Percentiles rank a stretch among this genome's conserved stretches.
These are phyloP conservation scores for Pimephales promelas DNA, from an alignment of 2,113 vertebrate species.

Conservation along the genomic window DNA sequence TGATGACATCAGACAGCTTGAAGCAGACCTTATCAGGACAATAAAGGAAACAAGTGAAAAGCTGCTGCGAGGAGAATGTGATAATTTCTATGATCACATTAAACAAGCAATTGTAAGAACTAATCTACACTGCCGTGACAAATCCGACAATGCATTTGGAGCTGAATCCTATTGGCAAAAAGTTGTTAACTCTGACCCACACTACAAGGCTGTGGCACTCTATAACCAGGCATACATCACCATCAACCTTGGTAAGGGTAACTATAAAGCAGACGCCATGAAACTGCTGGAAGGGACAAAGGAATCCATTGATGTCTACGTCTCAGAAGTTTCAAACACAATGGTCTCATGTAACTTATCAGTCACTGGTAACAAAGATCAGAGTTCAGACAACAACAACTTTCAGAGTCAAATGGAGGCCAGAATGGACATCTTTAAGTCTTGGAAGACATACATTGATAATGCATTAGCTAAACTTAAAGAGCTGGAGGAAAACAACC, in stretches of 20 bases:
- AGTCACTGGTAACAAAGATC: not conserved
- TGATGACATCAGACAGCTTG: conserved; percentile 4
- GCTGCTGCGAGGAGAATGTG: not conserved
- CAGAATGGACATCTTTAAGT: conserved; percentile 40
- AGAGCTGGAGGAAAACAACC: not conserved
- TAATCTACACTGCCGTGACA: not conserved
- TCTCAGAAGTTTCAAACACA: not conserved
- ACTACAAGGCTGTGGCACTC: not conserved
- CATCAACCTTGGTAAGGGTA: not conserved
- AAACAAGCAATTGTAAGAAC: not conserved
- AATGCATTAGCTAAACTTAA: not conserved
- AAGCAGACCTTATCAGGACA: not conserved
- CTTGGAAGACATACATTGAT: conserved; percentile 35
- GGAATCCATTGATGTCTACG: not conserved
- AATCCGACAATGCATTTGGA: not conserved
- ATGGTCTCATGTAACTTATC: conserved; percentile 2
- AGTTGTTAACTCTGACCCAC: not conserved
- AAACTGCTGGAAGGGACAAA: not conserved
- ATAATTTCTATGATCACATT: not conserved
- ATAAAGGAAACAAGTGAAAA: not conserved
- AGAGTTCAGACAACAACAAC: conserved; percentile 20
- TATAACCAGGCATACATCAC: not conserved
- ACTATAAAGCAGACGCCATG: not conserved
- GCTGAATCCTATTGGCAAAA: not conserved
- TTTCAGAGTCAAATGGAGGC: conserved; percentile 49